Base-by-base conservation (phyloP, 30 jellyfish, hydroid and myxozoan genomes). In the Aurelia sp. region DNA sequence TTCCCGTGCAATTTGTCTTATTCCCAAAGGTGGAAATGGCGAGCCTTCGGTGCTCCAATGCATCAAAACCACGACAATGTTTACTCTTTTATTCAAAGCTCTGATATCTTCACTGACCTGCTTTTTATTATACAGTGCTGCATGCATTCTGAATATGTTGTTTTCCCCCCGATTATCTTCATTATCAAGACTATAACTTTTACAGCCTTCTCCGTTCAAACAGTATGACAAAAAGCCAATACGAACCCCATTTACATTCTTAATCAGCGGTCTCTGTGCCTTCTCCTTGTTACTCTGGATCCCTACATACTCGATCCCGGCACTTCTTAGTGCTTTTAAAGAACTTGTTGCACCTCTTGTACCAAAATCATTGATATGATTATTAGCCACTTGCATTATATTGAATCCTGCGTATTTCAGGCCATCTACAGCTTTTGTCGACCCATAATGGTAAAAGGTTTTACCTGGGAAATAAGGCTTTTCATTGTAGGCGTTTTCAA, bases 171-270 rank as follows among this genome's bases (percentile, higher is more conserved):
- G 33, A 2, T 1, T 27, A 27, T 27, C 33, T 27, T 27, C 33
- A 27, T 27, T 27, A 0, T 27, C 33, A 27, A 27, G 33, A 27
- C 33, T 27, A 27, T 27, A 27, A 27, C 33, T 27, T 58, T 48
- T 55, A 58, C 86, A 75, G 8, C 95, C 95, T 37, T 77, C 86
- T n/a, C 53, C 67, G 73, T 81, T 85, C 12, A 76, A 71, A 41
- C 97, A 90, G 64, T 90, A 90, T 11, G 90, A 79, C 13, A 90
- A 82, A 62, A 90, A 74, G 4, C 95, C 97, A 35, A 90, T 71
- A 19, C 55, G 75, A 16, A 90, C 35, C 9, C 97, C 95, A 18
- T 90, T 90, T 19, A 82, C 76, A 20, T 31, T 86, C 72, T 82
- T 90, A 13, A 90, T 76, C 51, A 90, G 66, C n/a, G 97, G 95